These are phyloP conservation scores for Gortyna flavago DNA, from an alignment of 2,888 invertebrate species.

Conservation along the genomic window DNA sequence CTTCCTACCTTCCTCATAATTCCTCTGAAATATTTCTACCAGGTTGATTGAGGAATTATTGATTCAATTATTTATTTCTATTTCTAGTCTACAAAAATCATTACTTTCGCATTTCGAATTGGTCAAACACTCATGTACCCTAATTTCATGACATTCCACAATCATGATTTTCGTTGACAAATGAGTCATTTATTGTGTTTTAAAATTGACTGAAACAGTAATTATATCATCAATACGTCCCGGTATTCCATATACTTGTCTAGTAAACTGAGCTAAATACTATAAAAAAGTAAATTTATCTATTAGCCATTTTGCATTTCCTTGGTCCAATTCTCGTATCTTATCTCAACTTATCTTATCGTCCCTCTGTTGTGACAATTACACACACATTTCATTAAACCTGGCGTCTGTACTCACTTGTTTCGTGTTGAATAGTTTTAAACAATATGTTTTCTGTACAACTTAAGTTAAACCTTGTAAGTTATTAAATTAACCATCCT, in stretches of 20 bases:
- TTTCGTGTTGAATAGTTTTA: conserved; percentile 23
- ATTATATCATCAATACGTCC: not conserved
- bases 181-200: not conserved
- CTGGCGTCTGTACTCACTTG: conserved; percentile 27
- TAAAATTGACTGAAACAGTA: not conserved
- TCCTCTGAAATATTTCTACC: not conserved
- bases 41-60: not conserved
- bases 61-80: not conserved
- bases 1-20: not conserved
- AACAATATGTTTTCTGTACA: conserved; percentile 15
- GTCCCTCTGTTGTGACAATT: conserved; percentile 43
- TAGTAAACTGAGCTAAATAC: not conserved
- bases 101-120: not conserved
- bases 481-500: conserved; percentile 19
- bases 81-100: not conserved
- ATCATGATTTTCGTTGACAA: not conserved
- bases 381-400: conserved; percentile 37
- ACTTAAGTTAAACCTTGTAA: not conserved
- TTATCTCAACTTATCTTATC: conserved; percentile 75
- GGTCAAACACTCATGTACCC: not conserved
- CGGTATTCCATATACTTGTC: not conserved
- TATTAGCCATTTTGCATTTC: conserved; percentile 71
- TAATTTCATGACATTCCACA: not conserved
- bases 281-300: conserved; percentile 20
- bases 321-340: conserved; percentile 83